Percentiles rank a stretch among this genome's conserved stretches.
Conservation (phyloP, 2,888 invertebrate species). For the Drosophila barbarae region DNA sequence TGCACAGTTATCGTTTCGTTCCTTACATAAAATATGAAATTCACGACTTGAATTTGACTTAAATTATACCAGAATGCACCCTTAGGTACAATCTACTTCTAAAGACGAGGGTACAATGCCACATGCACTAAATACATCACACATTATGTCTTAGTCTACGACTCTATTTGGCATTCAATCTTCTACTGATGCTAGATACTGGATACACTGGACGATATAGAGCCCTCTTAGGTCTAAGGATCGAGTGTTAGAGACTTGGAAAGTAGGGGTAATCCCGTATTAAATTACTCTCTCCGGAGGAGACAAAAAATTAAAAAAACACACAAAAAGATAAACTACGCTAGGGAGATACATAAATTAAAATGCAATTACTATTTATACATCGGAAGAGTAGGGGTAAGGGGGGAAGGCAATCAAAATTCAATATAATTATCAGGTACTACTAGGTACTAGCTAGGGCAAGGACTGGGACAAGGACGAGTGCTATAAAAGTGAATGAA, state of each 20-base stretch:
- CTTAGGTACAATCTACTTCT: constrained; percentile 12
- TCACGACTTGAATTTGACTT: not conserved
- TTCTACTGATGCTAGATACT: constrained; percentile 17
- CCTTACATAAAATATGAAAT: not conserved
- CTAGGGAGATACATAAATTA: not conserved
- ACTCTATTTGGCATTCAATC: constrained; percentile 16
- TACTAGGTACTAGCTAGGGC: constrained; percentile 2
- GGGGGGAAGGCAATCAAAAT: constrained; percentile 16
- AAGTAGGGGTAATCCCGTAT: constrained; percentile 4
- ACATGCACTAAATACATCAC: constrained; percentile 31
- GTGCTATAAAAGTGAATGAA: constrained; percentile 12
- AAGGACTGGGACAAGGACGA: constrained; percentile 15
- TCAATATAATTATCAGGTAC: constrained; percentile 1
- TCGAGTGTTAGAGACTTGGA: constrained; percentile 30
- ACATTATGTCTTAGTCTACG: constrained; percentile 6
- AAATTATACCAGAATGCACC: not conserved
- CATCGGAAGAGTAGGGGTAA: constrained; percentile 8
- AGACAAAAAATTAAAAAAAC: constrained; percentile 12
- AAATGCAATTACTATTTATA: constrained; percentile 24
- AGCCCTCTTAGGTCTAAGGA: constrained; percentile 9
- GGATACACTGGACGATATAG: not conserved
- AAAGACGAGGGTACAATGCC: constrained; percentile 25
- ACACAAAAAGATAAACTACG: constrained; percentile 14
- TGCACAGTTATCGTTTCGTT: constrained; percentile 4
- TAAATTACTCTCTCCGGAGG: constrained; percentile 5